Evolutionary conservation across 2,888 invertebrate species (phyloP).

Genomic region (Microplitis manilae): DNA sequence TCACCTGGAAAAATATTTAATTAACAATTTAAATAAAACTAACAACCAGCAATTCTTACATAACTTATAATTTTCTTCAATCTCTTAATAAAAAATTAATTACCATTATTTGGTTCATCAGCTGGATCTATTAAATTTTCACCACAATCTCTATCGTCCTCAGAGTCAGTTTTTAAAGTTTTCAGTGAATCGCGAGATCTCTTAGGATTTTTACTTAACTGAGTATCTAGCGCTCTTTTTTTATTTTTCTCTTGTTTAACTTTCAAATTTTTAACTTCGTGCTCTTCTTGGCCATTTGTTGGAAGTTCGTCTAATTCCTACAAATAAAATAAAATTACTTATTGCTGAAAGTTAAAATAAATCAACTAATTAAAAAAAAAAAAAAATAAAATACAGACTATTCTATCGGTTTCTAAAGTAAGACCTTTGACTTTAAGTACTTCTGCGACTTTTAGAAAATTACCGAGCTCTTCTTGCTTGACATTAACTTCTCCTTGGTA

Average conservation of each 20-base stretch:
- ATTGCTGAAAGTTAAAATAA: neutral
- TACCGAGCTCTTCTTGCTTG: constrained; percentile 59
- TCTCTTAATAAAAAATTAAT: neutral
- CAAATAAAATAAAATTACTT: neutral
- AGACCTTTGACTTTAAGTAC: constrained; percentile 61
- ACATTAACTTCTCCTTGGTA: constrained; percentile 62
- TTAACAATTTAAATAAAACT: no score
- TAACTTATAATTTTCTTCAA: no score
- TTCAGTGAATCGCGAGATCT: neutral
- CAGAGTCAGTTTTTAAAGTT: constrained; percentile 16
- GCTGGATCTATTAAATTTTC: constrained; percentile 30
- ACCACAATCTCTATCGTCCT: constrained; percentile 21
- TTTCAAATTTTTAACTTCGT: neutral
- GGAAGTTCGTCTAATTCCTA: neutral
- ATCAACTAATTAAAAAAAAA: neutral
- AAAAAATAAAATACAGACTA: neutral
- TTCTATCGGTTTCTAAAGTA: constrained; percentile 37
- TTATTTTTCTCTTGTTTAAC: neutral
- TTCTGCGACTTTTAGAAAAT: constrained; percentile 59
- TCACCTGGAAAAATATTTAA: constrained; percentile 33
- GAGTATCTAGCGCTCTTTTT: neutral
- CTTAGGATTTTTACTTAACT: neutral
- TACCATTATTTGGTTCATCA: constrained; percentile 32
- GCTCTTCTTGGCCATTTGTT: neutral
- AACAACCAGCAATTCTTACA: no score